These are phyloP conservation scores for Psittacula cyanocephala DNA, from an alignment of 2,113 vertebrate genomes.

Conservation along the genomic window DNA sequence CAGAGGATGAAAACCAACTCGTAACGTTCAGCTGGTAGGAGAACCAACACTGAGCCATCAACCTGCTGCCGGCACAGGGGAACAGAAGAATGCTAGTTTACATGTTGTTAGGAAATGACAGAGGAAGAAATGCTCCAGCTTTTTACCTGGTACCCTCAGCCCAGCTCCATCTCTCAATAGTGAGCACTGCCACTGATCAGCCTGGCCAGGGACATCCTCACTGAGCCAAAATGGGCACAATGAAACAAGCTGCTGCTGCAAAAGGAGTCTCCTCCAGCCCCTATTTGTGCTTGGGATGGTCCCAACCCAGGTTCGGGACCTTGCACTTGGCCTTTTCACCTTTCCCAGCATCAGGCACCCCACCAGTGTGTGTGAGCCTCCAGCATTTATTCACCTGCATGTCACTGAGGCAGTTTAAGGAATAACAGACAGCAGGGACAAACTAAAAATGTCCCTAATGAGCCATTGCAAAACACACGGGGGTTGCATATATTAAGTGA, in stretches of 20 bases:
- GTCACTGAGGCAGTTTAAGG: not conserved
- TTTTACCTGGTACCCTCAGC: not conserved
- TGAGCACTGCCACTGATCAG: not conserved
- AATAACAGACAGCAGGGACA: not conserved
- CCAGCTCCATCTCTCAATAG: not conserved
- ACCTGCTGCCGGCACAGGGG: not conserved
- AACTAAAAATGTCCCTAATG: not conserved
- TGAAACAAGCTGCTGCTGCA: not conserved
- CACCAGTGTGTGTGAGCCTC: fast-evolving
- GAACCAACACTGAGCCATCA: not conserved
- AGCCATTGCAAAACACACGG: not conserved
- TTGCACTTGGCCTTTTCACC: not conserved
- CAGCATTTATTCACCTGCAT: fast-evolving
- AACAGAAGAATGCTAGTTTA: not conserved
- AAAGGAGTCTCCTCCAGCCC: not conserved
- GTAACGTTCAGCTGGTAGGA: not conserved
- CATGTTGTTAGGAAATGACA: fast-evolving
- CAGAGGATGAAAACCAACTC: not conserved
- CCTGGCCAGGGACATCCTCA: not conserved
- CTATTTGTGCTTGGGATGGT: not conserved
- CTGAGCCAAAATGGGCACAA: not conserved
- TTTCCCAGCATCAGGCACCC: not conserved
- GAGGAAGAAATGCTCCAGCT: not conserved
- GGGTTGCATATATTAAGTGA: not conserved
- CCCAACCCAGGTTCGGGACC: not conserved